These are phyloP conservation scores for Cygnus atratus DNA, from an alignment of 2,113 vertebrate species.

Conservation along the genomic window DNA sequence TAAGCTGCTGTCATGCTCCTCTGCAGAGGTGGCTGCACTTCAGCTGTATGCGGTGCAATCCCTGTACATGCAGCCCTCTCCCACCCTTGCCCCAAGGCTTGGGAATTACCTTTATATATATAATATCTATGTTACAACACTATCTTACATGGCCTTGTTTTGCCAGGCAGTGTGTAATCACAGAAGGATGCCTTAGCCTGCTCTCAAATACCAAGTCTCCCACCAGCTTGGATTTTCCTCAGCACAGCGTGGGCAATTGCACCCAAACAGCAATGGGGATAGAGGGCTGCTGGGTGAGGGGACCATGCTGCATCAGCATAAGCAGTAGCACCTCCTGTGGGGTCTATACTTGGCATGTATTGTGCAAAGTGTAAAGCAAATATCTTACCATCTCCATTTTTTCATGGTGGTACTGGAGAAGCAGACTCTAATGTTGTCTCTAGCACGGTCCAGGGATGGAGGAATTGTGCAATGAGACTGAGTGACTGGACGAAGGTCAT, in stretches of 20 bases:
- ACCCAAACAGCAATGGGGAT: background rate
- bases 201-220: fast-evolving
- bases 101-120: background rate
- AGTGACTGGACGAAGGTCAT: background rate
- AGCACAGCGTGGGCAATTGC: too few species aligned
- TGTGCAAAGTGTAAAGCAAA: background rate
- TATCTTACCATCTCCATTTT: background rate
- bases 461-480: background rate
- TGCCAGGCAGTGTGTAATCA: background rate
- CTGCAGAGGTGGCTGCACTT: background rate
- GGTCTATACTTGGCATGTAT: fast-evolving
- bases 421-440: background rate
- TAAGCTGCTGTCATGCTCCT: background rate
- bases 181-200: background rate
- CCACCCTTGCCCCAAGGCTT: background rate
- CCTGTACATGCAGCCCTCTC: background rate
- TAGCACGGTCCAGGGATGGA: background rate
- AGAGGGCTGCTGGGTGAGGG: background rate
- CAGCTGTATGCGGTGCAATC: fast-evolving
- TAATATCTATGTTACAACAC: fast-evolving
- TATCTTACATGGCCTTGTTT: fast-evolving
- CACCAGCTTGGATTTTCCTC: background rate
- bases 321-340: too few species aligned
- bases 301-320: background rate
- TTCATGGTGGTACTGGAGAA: background rate